phyloP scores from a whole-genome alignment of 2,888 invertebrate species.

The Charanyca ferruginea region DNA sequence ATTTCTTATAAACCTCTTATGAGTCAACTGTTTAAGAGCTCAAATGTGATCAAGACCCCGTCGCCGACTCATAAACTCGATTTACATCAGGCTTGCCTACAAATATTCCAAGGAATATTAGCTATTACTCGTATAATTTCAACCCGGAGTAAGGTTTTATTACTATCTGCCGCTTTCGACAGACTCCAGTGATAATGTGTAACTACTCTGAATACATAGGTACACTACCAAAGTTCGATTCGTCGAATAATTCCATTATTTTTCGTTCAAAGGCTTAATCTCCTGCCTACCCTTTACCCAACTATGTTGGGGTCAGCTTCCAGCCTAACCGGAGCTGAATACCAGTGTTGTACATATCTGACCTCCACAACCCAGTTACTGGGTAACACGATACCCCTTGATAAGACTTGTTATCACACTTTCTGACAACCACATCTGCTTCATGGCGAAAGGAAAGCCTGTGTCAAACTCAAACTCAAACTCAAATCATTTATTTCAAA shows the following conservation, averaged over 20 bases:
- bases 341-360: too few species aligned
- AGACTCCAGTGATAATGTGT: conserved; percentile 43
- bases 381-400: too few species aligned
- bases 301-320: too few species aligned
- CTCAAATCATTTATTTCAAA: too few species aligned
- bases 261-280: conserved; percentile 27
- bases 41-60: conserved; percentile 55
- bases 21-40: conserved; percentile 24
- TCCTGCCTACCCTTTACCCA: too few species aligned
- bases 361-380: too few species aligned
- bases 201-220: conserved; percentile 35
- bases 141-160: conserved; percentile 63
- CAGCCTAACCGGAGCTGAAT: too few species aligned
- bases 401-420: too few species aligned
- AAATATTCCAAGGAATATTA: conserved; percentile 69
- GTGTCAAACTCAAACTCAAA: too few species aligned
- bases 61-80: conserved; percentile 66
- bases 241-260: conserved; percentile 19
- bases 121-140: conserved; percentile 69
- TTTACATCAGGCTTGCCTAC: conserved; percentile 69
- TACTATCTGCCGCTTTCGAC: conserved; percentile 47
- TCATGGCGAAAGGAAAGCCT: too few species aligned
- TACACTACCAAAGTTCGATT: too few species aligned
- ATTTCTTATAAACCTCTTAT: conserved; percentile 22
- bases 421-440: too few species aligned